phyloP scores from a whole-genome alignment of 1,140 invertebrate species.

The Triops longicaudatus region DNA sequence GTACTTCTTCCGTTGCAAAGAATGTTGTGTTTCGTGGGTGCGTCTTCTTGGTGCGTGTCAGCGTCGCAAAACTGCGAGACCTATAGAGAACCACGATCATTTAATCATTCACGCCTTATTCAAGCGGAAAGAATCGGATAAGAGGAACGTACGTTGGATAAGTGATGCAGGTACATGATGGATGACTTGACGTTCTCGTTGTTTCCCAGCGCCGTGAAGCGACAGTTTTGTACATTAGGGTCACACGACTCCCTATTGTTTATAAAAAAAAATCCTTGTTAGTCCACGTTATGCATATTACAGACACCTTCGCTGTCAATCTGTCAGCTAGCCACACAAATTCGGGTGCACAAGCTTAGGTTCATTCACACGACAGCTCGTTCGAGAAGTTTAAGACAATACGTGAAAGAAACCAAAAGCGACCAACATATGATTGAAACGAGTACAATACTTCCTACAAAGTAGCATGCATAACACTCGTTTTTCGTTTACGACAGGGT shows the following conservation, averaged over 20 bases:
- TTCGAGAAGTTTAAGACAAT: too few relatives aligned
- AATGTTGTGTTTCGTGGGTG: conserved; percentile 59
- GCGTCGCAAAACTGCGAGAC: conserved; percentile 53
- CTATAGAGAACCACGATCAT: conserved; percentile 33
- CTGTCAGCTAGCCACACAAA: too few relatives aligned
- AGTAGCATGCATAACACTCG: too few relatives aligned
- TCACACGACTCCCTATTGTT: conserved; percentile 37
- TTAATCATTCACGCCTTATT: neutral
- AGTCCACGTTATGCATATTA: conserved; percentile 15
- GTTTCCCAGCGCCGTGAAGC: conserved; percentile 16
- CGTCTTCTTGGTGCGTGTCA: conserved; percentile 49
- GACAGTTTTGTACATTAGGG: conserved; percentile 35
- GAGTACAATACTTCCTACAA: too few relatives aligned
- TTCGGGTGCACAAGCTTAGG: too few relatives aligned
- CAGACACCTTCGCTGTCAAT: too few relatives aligned
- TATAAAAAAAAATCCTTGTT: conserved; percentile 27
- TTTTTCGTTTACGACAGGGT: too few relatives aligned
- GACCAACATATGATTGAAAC: too few relatives aligned
- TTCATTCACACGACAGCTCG: too few relatives aligned
- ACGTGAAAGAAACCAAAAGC: too few relatives aligned
- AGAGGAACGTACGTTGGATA: conserved; percentile 32
- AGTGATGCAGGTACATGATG: conserved; percentile 45
- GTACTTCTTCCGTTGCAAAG: conserved; percentile 51
- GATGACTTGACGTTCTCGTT: conserved; percentile 42
- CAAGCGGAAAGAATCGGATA: conserved; percentile 25